phyloP scores from a whole-genome alignment of 2,113 vertebrate species.

The Ctenomys sociabilis region DNA sequence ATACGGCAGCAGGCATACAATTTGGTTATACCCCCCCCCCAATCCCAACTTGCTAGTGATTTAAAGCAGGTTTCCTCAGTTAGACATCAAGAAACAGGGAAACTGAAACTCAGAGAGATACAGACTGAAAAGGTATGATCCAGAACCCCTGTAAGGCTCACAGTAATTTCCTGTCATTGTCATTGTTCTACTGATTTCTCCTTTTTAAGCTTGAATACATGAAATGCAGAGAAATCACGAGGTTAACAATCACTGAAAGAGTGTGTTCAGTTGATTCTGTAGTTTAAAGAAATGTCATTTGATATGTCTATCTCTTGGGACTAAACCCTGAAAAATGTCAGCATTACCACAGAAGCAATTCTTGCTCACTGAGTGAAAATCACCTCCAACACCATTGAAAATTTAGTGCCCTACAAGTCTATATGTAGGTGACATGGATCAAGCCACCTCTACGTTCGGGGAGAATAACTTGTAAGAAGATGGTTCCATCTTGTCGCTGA shows the following conservation, averaged over 20 bases:
- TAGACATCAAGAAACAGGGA: not conserved
- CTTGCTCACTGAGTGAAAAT: not conserved
- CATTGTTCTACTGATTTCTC: not conserved
- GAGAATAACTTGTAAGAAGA: not conserved
- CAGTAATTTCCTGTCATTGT: not conserved
- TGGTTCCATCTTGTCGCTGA: not conserved
- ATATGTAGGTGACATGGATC: not conserved
- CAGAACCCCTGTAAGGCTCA: not conserved
- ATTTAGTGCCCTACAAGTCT: not conserved
- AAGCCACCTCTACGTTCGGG: not conserved
- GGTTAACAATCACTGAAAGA: not conserved
- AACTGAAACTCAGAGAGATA: not conserved
- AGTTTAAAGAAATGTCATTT: not conserved
- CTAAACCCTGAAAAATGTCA: not conserved
- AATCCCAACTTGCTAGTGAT: not conserved
- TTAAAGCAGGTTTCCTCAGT: not conserved
- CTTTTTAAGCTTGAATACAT: conserved; percentile 3
- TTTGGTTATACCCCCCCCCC: not conserved
- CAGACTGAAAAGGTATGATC: not conserved
- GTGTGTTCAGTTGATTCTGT: not conserved
- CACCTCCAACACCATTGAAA: not conserved
- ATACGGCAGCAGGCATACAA: not conserved
- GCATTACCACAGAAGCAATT: not conserved
- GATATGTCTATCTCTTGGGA: not conserved
- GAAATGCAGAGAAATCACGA: not conserved